Conservation (phyloP, 2,113 vertebrate species). For the Phylloscopus trochilus region DNA sequence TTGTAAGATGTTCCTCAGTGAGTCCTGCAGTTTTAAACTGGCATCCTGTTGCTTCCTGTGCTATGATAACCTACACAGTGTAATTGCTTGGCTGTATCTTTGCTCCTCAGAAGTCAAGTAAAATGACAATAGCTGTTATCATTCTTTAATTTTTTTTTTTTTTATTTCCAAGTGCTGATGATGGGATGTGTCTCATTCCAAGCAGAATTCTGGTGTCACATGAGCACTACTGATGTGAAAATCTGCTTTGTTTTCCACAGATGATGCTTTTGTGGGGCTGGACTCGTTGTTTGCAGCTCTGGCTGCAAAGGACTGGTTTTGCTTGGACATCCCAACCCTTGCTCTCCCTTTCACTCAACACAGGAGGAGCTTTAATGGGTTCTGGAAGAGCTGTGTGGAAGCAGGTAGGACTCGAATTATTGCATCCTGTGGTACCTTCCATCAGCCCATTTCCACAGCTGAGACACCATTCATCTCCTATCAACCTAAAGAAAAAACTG, state of each 20-base stretch:
- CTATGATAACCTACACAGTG: not conserved
- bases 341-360: not conserved
- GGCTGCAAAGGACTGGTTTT: not conserved
- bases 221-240: not conserved
- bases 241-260: not conserved
- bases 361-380: not conserved
- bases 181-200: not conserved
- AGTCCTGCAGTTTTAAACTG: not conserved
- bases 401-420: accelerated
- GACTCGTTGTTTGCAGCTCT: not conserved
- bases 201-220: not conserved
- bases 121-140: not conserved
- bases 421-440: not conserved
- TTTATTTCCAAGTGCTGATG: not conserved
- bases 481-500: not conserved
- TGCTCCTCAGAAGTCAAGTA: not conserved
- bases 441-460: not conserved
- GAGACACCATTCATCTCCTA: not conserved
- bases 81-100: not conserved
- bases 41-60: not conserved
- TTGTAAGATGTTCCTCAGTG: not conserved
- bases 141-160: not conserved
- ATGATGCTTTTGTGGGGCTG: not conserved
- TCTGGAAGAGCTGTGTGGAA: not conserved
- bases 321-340: not conserved